phyloP scores from a whole-genome alignment of 2,797 vertebrate genomes.

The Pseudocheirus occidentalis region DNA sequence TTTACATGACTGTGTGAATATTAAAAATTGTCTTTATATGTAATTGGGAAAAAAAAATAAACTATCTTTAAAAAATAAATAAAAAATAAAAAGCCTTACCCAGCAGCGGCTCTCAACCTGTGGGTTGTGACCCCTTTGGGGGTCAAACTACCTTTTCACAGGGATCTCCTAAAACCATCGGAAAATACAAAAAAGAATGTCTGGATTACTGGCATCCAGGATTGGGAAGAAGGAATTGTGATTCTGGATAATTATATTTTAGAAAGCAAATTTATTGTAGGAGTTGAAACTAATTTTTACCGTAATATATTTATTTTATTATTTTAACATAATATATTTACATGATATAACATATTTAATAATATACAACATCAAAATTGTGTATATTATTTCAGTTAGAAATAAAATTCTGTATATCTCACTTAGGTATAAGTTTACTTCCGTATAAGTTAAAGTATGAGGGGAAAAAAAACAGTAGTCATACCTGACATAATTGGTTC shows the following conservation, averaged over 20 bases:
- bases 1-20: not conserved
- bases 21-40: not conserved
- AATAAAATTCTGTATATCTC: conserved; percentile 17
- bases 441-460: conserved; percentile 11
- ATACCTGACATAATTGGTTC: not conserved
- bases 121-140: too few species aligned
- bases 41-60: not conserved
- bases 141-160: too few species aligned
- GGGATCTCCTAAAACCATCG: too few species aligned
- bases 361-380: conserved; percentile 30
- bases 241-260: conserved; percentile 39
- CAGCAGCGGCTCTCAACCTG: too few species aligned
- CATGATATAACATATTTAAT: too few species aligned
- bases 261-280: conserved; percentile 26
- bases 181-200: conserved; percentile 36
- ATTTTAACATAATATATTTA: too few species aligned
- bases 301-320: too few species aligned
- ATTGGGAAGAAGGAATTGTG: conserved; percentile 12
- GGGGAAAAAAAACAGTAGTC: conserved; percentile 8
- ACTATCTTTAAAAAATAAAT: too few species aligned
- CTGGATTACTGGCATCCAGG: conserved; percentile 1
- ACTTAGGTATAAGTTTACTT: conserved; percentile 10
- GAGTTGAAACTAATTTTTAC: conserved; percentile 18
- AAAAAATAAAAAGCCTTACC: not conserved
- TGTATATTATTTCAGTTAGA: conserved; percentile 2